Base-by-base conservation (phyloP, 64 coral and sea anemone species). In the Porites lutea region DNA sequence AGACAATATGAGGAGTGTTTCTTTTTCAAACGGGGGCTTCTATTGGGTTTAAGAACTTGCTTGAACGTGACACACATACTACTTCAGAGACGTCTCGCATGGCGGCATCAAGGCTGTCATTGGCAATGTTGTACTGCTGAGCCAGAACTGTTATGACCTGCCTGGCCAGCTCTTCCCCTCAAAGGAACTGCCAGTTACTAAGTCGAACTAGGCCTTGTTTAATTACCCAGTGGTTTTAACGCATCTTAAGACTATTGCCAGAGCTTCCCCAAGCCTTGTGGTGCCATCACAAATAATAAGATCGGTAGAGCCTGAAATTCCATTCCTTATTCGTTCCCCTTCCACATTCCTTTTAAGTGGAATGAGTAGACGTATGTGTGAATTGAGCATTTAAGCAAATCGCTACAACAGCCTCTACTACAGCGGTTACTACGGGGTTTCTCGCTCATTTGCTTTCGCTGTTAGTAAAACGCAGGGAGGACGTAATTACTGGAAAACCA, bases 281-380 rank as follows among this genome's bases (percentile, higher is more conserved):
- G 92, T 93, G 2, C 92, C 92, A 87, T 93, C 92, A 57, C 79
- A 93, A n/a, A 93, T 93, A 59, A 92, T 80, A 92, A 80, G 16
- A 92, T 86, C 45, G 45, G 75, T 92, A 61, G 2, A 1, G 7
- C 63, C 68, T 12, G 90, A 47, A 71, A 91, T 71, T 79, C 85
- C 81, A 20, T 43, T 69, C 90, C 86, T 92, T 45, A 92, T 92
- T 15, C 5, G 84, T 14, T 92, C 90, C 19, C 86, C 90, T 14
- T 86, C 79, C 22, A 86, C 79, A 48, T 90, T 81, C 65, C 45
- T 90, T 13, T 82, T 65, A 57, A 90, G 70, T 19, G 77, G 89
- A 14, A 90, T 90, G 7, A 90, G 77, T 65, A 82, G 89, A 11
- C 89, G 76, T 63, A 90, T 90, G 74, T 90, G 27, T 37, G 27